These are phyloP conservation scores for Bombus difficillimus DNA, from an alignment of 1,140 invertebrate species.

Conservation along the genomic window DNA sequence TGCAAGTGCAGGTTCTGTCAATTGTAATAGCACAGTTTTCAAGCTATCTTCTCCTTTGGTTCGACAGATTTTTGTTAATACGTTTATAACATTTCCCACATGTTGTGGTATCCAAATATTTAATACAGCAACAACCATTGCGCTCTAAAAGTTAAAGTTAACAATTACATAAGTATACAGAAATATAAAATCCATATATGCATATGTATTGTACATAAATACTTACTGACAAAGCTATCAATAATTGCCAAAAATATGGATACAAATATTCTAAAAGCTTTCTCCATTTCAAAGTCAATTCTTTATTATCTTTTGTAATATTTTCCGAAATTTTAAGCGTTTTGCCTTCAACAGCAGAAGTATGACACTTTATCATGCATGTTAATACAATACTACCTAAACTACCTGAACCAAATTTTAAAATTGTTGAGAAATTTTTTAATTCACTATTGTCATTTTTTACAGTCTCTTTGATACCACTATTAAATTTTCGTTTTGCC, in stretches of 20 bases:
- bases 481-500: slow-evolving; percentile 58
- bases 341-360: slow-evolving; percentile 38
- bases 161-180: neutral
- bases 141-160: slow-evolving; percentile 84
- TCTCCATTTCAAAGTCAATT: slow-evolving; percentile 83
- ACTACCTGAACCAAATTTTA: slow-evolving; percentile 56
- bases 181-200: neutral
- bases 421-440: slow-evolving; percentile 15
- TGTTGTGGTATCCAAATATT: slow-evolving; percentile 92
- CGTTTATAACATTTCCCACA: slow-evolving; percentile 90
- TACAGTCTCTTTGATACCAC: slow-evolving; percentile 20
- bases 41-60: slow-evolving; percentile 57
- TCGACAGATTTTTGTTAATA: slow-evolving; percentile 84
- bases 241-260: slow-evolving; percentile 83
- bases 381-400: slow-evolving; percentile 50
- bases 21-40: slow-evolving; percentile 84
- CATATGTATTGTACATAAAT: slow-evolving; percentile 10
- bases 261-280: slow-evolving; percentile 86
- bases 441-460: slow-evolving; percentile 1
- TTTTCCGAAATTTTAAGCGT: slow-evolving; percentile 24
- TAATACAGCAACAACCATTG: slow-evolving; percentile 89
- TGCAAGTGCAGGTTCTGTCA: slow-evolving; percentile 87
- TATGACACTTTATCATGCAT: slow-evolving; percentile 44
- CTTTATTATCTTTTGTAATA: slow-evolving; percentile 13
- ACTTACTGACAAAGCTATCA: slow-evolving; percentile 84